phyloP scores from a whole-genome alignment of 2,113 vertebrate species.

The Panthera leo region DNA sequence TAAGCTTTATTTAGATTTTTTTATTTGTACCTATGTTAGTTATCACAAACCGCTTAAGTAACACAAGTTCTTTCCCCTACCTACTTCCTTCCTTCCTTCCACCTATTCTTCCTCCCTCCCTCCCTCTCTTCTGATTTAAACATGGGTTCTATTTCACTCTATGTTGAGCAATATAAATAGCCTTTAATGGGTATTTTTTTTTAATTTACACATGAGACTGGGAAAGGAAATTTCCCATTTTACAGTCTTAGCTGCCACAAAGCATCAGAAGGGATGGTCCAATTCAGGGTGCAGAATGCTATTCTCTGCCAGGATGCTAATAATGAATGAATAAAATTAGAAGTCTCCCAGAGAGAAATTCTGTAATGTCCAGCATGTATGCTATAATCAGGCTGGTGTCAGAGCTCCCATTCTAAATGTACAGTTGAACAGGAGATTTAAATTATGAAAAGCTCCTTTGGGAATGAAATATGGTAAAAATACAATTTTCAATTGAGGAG shows the following conservation, averaged over 20 bases:
- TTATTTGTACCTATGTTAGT: background rate
- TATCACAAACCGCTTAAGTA: background rate
- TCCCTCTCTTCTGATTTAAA: background rate
- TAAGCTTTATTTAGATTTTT: background rate
- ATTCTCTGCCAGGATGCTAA: background rate
- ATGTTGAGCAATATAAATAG: background rate
- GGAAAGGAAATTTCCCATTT: background rate
- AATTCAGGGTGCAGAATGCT: background rate
- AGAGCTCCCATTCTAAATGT: conserved; percentile 28
- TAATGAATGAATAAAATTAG: conserved; percentile 55
- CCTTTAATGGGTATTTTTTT: background rate
- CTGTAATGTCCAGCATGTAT: conserved; percentile 21
- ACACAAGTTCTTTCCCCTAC: background rate
- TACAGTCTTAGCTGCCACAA: background rate
- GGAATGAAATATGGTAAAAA: conserved; percentile 66
- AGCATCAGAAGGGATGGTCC: background rate
- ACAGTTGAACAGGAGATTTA: conserved; percentile 47
- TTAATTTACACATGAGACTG: background rate
- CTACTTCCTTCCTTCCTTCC: background rate
- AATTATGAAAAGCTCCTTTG: conserved; percentile 67
- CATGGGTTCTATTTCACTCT: background rate
- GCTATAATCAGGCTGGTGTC: conserved; percentile 37
- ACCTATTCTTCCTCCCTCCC: background rate
- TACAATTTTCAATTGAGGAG: conserved; percentile 49
- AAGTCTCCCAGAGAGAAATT: conserved; percentile 26